Conservation (phyloP, 2,113 vertebrate species). For the Pogona vitticeps region DNA sequence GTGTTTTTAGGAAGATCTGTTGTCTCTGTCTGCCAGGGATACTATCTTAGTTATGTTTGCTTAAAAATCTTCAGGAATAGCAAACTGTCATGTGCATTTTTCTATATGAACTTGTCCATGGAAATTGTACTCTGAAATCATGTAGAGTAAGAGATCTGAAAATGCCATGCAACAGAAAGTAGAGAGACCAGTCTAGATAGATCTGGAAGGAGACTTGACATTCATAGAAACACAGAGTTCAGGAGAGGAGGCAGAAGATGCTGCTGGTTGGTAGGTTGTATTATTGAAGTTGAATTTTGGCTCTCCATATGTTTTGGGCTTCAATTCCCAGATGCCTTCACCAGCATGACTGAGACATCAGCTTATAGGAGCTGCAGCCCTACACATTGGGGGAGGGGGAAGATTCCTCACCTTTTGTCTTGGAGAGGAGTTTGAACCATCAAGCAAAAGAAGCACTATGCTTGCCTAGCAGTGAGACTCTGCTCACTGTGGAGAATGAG, state of each 20-base stretch:
- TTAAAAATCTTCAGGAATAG: background rate
- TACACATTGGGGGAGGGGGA: too few species aligned
- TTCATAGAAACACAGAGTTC: background rate
- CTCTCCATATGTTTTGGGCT: too few species aligned
- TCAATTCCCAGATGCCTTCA: too few species aligned
- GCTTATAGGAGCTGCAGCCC: too few species aligned
- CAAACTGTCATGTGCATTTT: background rate
- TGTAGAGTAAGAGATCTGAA: background rate
- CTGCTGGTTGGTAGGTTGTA: conserved; percentile 23
- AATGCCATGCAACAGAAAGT: background rate
- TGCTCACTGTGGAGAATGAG: background rate
- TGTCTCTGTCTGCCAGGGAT: background rate
- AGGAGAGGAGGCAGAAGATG: conserved; percentile 27
- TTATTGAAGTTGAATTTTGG: too few species aligned
- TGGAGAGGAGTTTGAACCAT: background rate
- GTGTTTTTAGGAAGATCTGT: background rate
- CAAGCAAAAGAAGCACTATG: conserved; percentile 25
- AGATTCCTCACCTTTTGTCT: background rate
- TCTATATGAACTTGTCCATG: background rate
- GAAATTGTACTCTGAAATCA: background rate
- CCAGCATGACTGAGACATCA: too few species aligned
- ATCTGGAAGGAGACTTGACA: background rate
- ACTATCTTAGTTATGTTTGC: background rate
- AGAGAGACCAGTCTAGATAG: background rate
- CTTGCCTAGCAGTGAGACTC: conserved; percentile 37